Evolutionary conservation across 2,113 vertebrate genomes (phyloP).

Genomic region (Crotalus horridus): DNA sequence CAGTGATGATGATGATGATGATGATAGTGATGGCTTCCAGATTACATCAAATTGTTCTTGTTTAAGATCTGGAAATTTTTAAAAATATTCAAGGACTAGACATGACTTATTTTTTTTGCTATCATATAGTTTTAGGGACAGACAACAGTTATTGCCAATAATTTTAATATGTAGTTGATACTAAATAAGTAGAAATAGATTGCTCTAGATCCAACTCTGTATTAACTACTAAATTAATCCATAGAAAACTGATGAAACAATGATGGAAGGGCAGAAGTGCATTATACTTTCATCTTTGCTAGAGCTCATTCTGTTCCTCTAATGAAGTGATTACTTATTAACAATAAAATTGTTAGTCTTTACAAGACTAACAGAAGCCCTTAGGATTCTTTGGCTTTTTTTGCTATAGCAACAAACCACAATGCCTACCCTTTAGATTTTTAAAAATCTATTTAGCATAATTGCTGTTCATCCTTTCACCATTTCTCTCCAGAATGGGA

Average conservation of each 20-base stretch:
- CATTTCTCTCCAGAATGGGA: neutral
- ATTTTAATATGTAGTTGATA: neutral
- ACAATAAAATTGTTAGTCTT: neutral
- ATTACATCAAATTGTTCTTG: neutral
- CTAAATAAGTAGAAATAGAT: neutral
- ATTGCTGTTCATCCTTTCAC: neutral
- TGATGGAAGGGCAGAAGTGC: neutral
- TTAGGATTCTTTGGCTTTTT: neutral
- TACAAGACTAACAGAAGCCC: neutral
- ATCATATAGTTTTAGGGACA: neutral
- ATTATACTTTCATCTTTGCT: neutral
- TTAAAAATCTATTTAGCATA: too few species aligned
- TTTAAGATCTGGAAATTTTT: neutral
- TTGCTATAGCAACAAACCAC: neutral
- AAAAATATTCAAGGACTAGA: neutral
- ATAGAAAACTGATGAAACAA: neutral
- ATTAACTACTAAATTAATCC: neutral
- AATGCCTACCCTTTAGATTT: neutral
- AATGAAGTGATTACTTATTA: neutral
- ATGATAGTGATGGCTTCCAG: neutral
- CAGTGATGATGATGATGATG: too few species aligned
- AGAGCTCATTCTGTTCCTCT: neutral
- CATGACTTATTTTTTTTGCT: neutral
- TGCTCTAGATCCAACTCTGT: neutral
- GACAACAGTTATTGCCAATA: neutral